Percentiles rank a stretch among this genome's conserved stretches.
phyloP scores from a whole-genome alignment of 2,888 invertebrate genomes.

The Eupeodes latifasciatus region DNA sequence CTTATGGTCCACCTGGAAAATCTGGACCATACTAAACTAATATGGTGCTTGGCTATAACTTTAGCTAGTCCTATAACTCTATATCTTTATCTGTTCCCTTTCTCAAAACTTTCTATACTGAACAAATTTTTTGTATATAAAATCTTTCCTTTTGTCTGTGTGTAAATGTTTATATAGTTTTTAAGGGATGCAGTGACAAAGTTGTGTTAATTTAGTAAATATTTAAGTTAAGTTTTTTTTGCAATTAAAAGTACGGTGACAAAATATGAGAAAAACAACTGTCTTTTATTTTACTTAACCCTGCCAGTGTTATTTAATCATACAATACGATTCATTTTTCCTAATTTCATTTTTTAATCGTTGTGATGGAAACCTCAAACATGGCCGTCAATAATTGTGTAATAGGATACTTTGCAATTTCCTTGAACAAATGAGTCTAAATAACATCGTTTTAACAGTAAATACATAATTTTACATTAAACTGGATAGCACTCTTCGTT shows the following conservation, averaged over 20 bases:
- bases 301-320: neutral
- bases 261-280: constrained; percentile 65
- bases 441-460: no score
- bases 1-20: constrained; percentile 89
- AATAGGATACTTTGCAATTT: no score
- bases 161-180: constrained; percentile 72
- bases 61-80: constrained; percentile 77
- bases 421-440: no score
- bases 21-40: constrained; percentile 88
- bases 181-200: constrained; percentile 74
- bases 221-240: constrained; percentile 63
- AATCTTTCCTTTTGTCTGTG: constrained; percentile 74
- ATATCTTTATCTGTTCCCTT: constrained; percentile 60
- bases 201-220: constrained; percentile 67
- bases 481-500: no score
- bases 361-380: neutral
- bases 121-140: constrained; percentile 77
- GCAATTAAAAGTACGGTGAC: constrained; percentile 75
- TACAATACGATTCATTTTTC: neutral
- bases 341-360: no score
- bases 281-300: neutral
- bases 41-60: constrained; percentile 68
- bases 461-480: no score
- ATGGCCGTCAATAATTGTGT: no score
- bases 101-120: constrained; percentile 53